phyloP scores from a whole-genome alignment of 2,113 vertebrate genomes.

The Pitta sordida region DNA sequence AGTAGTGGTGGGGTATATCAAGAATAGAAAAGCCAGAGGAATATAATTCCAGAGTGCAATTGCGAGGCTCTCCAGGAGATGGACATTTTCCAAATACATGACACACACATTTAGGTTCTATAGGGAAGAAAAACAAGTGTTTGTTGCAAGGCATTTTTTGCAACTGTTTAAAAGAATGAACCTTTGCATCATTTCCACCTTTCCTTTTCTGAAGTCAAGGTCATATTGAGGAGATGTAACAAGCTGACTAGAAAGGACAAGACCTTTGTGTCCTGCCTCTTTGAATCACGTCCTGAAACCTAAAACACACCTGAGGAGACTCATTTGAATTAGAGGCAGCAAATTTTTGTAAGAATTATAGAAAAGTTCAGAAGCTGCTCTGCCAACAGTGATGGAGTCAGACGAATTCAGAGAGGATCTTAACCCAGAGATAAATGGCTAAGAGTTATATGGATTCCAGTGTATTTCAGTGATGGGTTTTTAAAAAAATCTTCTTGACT shows the following conservation, averaged over 20 bases:
- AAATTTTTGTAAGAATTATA: not conserved
- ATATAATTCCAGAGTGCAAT: not conserved
- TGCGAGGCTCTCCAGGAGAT: not conserved
- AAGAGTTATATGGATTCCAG: not conserved
- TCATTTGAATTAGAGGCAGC: not conserved
- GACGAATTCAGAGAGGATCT: not conserved
- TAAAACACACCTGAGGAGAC: not conserved
- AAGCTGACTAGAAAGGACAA: not conserved
- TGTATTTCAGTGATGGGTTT: not conserved
- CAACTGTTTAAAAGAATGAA: not conserved
- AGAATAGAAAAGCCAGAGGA: not conserved
- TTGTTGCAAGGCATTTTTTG: not conserved
- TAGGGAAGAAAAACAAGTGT: not conserved
- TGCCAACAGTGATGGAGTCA: not conserved
- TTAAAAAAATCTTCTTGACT: not conserved
- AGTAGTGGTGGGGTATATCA: not conserved
- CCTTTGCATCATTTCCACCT: not conserved
- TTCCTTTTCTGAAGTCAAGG: not conserved
- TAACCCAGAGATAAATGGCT: not conserved
- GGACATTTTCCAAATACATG: not conserved
- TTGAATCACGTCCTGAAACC: not conserved
- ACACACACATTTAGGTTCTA: not conserved
- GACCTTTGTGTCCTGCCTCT: not conserved
- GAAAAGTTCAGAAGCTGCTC: not conserved
- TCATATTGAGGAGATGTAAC: not conserved